Evolutionary conservation across 2,888 invertebrate species (phyloP), one percentile per base, ranked within the genome.

Genomic region (Mallateleia sp.): DNA sequence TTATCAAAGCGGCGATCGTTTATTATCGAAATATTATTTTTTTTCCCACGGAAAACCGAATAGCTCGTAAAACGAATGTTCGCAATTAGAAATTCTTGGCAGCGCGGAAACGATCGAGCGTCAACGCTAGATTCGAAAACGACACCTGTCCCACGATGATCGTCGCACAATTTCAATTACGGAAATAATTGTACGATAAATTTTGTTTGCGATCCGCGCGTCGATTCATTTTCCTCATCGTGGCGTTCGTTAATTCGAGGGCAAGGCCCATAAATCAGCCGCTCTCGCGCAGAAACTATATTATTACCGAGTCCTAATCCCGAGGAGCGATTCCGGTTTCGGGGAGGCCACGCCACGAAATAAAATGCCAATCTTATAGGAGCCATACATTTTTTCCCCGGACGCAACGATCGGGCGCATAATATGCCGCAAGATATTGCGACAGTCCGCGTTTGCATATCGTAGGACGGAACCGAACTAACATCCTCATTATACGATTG

Each of bases 321-420:
- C 79, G 81, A 62, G 74, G 72, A 72, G 72, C 79, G 82, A 87
- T 87, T 86, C 86, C 84, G 86, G 84, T 87, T 88, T 86, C 86
- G 87, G 88, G 82, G 89, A 88, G 85, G 88, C 89, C 88, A 84
- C 85, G 89, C 89, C 88, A 89, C 79, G 90, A 92, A 90, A 93
- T 93, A 92, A 93, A 93, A 92, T 91, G 90, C 88, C 91, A 86
- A 92, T 92, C 91, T 93, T 93, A 91, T 91, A 91, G 91, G 90
- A 91, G 89, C 90, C 90, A 90, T 90, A 89, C 88, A 82, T 90
- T 90, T 88, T 89, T 77, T 75, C 86, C 82, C 78, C 52, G 82
- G 62, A 69, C 64, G 66, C 81, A 69, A 87, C 89, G 86, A 88
- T 89, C 89, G 88, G 86, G 82, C 87, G 88, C 90, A 89, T 90